Percentiles rank a stretch among this genome's conserved stretches.
These are phyloP conservation scores for Erinaceus europaeus DNA, from an alignment of 2,113 vertebrate species.

Conservation along the genomic window DNA sequence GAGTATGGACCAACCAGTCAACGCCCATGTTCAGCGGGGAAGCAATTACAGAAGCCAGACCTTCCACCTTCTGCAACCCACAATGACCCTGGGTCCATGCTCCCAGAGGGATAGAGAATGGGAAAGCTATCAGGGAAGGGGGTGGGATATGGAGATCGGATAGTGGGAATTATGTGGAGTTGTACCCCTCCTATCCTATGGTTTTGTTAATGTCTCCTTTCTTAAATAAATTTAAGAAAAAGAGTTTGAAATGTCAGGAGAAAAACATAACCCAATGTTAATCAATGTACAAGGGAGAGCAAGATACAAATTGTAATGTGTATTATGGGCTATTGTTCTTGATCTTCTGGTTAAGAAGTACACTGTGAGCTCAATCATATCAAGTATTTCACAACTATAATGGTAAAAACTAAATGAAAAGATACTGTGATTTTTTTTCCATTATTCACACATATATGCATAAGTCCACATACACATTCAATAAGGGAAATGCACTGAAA, in stretches of 20 bases:
- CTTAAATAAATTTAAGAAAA: too few relatives aligned
- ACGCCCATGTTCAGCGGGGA: too few relatives aligned
- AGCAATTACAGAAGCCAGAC: too few relatives aligned
- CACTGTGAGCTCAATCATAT: background rate
- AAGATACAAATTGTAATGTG: background rate
- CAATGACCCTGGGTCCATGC: too few relatives aligned
- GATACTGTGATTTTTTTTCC: background rate
- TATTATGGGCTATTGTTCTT: background rate
- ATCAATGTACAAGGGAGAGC: background rate
- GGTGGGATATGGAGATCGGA: too few relatives aligned
- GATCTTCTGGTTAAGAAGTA: background rate
- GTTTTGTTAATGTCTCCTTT: too few relatives aligned
- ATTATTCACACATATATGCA: background rate
- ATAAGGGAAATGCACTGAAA: background rate
- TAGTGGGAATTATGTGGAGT: too few relatives aligned
- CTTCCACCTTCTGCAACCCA: too few relatives aligned
- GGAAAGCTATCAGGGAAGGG: too few relatives aligned
- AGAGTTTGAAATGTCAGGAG: background rate
- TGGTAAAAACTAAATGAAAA: conserved; percentile 20
- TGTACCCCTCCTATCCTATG: too few relatives aligned
- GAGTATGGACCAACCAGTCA: too few relatives aligned
- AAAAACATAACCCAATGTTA: background rate
- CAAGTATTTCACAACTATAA: background rate
- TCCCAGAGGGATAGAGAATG: too few relatives aligned
- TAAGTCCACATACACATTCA: background rate